Evolutionary conservation across 92 coral and sea anemone genomes (phyloP), one percentile per base, ranked within the genome.

Genomic region (Epizoanthus fatuus): DNA sequence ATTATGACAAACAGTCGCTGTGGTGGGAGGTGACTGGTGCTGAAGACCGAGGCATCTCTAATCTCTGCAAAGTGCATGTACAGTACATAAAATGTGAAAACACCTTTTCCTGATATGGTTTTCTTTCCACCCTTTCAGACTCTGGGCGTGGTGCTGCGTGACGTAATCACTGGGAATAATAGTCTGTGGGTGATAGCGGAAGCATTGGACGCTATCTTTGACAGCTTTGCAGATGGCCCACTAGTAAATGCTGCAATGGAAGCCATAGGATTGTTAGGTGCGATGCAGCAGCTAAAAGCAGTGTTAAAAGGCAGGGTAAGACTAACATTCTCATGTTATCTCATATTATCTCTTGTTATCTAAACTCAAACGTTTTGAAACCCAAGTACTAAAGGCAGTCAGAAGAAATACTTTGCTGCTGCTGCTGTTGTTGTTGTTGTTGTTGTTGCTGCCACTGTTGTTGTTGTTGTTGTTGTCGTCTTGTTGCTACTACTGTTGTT

Each of bases 151-250:
- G 97, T 96, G 32, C 72, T 96, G n/a, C 98, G 97, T 78, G 99
- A 96, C 75, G 91, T 96, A 70, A 89, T 86, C 56, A 74, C 84
- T 75, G 78, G 95, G 55, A 89, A 71, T 20, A 81, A 91, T 69
- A 96, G 97, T 75, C 90, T 96, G 57, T 95, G 99, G 99, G 89
- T 96, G 56, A 86, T 95, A 39, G 89, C 94, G 10, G 99, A 96
- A 64, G 94, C 98, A 3, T 67, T 96, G 87, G 99, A 96, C 84
- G 99, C 99, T 74, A 84, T 96, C 47, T 96, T 95, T 80, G 99
- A 96, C 87, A 91, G 95, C 17, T 96, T 96, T 90, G 99, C 99
- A 11, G 99, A 96, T 75, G 98, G 97, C 12, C 96, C 98, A 45
- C 79, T 86, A 12, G 98, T 95, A 38, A 95, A 94, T 71, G 74